A percentile compares a stretch with the other conserved stretches of the same genome.
phyloP scores from a whole-genome alignment of 2,113 vertebrate genomes.

The Alethe diademata region DNA sequence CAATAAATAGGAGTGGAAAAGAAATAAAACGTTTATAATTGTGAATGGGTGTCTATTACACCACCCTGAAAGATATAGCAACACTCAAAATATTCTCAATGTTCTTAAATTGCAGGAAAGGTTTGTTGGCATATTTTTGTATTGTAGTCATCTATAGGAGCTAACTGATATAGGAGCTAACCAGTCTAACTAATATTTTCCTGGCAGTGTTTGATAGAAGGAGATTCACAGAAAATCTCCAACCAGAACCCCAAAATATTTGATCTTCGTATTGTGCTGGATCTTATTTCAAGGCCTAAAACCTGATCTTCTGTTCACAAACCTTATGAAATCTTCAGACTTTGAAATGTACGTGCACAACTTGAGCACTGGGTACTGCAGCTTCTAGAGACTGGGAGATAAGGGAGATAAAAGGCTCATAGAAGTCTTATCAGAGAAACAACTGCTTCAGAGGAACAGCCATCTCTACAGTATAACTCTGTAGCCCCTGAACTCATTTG shows the following conservation, averaged over 20 bases:
- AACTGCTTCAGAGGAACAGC: neutral
- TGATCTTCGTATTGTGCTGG: neutral
- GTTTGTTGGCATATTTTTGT: neutral
- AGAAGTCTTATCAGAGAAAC: neutral
- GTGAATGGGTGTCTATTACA: neutral
- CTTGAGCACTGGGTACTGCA: neutral
- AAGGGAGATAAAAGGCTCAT: neutral
- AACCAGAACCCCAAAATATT: neutral
- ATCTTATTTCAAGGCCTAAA: neutral
- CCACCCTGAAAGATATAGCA: fast-evolving
- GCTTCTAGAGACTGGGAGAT: neutral
- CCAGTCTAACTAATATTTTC: neutral
- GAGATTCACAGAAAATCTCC: neutral
- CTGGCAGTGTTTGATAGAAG: neutral
- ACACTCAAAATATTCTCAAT: neutral
- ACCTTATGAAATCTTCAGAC: neutral
- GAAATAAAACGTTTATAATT: neutral
- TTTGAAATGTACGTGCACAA: neutral
- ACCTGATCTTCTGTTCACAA: neutral
- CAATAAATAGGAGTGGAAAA: neutral
- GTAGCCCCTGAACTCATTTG: neutral
- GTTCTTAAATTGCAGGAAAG: neutral
- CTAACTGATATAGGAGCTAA: neutral
- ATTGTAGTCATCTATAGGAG: neutral
- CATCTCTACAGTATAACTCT: neutral